Evolutionary conservation across 2,888 invertebrate species (phyloP), one percentile per base, ranked within the genome.

Genomic region (Aspidiotus rigidus): DNA sequence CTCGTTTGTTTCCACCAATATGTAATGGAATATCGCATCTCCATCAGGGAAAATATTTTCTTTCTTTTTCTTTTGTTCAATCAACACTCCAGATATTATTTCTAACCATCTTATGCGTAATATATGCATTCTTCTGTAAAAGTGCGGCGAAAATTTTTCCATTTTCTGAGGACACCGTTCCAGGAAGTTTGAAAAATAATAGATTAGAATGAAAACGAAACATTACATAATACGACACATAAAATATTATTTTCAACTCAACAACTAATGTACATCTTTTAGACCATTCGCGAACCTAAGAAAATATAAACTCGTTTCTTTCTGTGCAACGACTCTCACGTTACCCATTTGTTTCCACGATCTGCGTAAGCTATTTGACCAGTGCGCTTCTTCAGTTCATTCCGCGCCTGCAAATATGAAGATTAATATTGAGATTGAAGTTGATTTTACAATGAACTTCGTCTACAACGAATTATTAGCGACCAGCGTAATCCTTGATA

Each of bases 301-400:
- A 28, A 28, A 28, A 28, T 28, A 28, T 3, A 28, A 28, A 28
- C 1, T 28, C n/a, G 5, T 53, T 53, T 53, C 54, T n/a, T 53
- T 15, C 5, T 53, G 2, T n/a, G 13, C 2, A n/a, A 3, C 13
- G 13, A 6, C 11, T 57, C 7, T 61, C n/a, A 61, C 40, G n/a
- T 39, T 3, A 61, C 7, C 8, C 17, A 39, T 61, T 39, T 61
- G 40, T 11, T 11, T 39, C 10, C 3, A 9, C 61, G 61, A 61
- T 61, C 61, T 61, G 16, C 39, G 40, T 61, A 61, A 28, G 61
- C 61, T 61, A 61, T 7, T 61, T 16, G 17, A 39, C 61, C 61
- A 9, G 61, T 28, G 40, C 61, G 61, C 16, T 28, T 2, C 39
- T 39, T 61, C 9, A 11, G 39, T 61, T 61, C 61, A 11, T n/a